Conservation (phyloP, 2,113 vertebrate species). For the Baryphthengus martii region DNA sequence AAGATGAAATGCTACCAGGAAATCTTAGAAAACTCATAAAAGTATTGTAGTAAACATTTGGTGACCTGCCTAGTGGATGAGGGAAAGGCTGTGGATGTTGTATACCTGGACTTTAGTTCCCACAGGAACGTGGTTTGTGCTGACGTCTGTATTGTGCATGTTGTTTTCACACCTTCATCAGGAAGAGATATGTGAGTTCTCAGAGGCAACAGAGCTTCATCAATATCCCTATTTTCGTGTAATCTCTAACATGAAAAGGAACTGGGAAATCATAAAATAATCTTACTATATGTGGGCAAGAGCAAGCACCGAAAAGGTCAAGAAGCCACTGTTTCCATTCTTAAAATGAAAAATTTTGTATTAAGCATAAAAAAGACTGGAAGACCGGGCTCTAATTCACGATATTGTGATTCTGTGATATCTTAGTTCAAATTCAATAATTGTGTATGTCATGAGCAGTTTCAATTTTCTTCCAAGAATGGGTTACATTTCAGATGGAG, state of each 20-base stretch:
- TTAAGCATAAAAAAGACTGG: not conserved
- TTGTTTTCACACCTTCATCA: not conserved
- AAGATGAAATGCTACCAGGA: constrained; percentile 6
- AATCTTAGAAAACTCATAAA: constrained; percentile 20
- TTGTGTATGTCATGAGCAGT: not conserved
- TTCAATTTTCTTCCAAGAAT: not conserved
- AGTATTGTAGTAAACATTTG: not conserved
- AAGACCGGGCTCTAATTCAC: not conserved
- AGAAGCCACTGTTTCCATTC: not conserved
- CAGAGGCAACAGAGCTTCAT: not conserved
- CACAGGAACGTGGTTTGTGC: not conserved
- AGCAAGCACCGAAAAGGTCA: not conserved
- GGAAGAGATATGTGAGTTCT: not conserved
- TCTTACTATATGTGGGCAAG: not conserved
- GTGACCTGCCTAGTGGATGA: too few relatives aligned
- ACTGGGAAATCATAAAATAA: not conserved
- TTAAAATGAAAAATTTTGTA: not conserved
- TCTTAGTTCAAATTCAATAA: not conserved
- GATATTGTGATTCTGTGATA: not conserved
- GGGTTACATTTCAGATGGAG: not conserved
- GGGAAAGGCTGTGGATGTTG: too few relatives aligned
- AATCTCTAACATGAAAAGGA: not conserved
- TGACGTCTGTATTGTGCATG: not conserved
- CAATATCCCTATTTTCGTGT: not conserved
- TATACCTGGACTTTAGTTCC: too few relatives aligned